A percentile compares a stretch with the other conserved stretches of the same genome.
Conservation (phyloP, 2,888 invertebrate species). For the Idaea dimidiata region DNA sequence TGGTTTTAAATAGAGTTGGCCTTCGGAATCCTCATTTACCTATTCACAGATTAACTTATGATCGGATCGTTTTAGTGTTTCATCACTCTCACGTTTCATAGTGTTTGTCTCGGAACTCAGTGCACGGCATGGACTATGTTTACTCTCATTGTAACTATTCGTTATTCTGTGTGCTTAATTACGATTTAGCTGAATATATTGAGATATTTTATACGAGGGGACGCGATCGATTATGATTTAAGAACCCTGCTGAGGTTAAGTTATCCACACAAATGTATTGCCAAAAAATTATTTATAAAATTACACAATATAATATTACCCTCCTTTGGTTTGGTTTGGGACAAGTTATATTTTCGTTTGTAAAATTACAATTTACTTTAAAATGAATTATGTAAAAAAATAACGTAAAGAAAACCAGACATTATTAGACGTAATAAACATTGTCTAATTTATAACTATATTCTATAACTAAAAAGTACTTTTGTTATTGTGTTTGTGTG, state of each 20-base stretch:
- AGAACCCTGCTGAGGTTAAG: not conserved
- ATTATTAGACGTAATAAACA: no score
- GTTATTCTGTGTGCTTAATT: slow-evolving; percentile 48
- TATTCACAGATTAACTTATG: slow-evolving; percentile 38
- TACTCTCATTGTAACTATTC: slow-evolving; percentile 35
- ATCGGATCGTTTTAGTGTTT: slow-evolving; percentile 5
- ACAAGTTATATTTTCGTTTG: no score
- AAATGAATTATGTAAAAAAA: no score
- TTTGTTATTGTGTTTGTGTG: no score
- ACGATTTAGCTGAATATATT: slow-evolving; percentile 6
- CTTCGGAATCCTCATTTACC: slow-evolving; percentile 58
- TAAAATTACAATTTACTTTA: no score
- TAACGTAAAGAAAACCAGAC: no score
- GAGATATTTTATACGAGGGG: not conserved
- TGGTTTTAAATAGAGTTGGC: slow-evolving; percentile 51
- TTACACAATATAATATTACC: not conserved
- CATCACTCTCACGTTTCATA: slow-evolving; percentile 30
- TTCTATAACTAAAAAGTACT: no score
- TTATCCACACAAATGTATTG: no score
- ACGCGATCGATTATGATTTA: not conserved
- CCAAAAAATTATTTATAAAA: not conserved
- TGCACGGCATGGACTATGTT: slow-evolving; percentile 52
- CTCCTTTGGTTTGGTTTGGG: no score
- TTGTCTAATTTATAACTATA: no score
- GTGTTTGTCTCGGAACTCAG: slow-evolving; percentile 32